Percentiles rank a stretch among this genome's conserved stretches.
Conservation (phyloP, 2,888 invertebrate genomes). For the Aspidiotus rigidus region DNA sequence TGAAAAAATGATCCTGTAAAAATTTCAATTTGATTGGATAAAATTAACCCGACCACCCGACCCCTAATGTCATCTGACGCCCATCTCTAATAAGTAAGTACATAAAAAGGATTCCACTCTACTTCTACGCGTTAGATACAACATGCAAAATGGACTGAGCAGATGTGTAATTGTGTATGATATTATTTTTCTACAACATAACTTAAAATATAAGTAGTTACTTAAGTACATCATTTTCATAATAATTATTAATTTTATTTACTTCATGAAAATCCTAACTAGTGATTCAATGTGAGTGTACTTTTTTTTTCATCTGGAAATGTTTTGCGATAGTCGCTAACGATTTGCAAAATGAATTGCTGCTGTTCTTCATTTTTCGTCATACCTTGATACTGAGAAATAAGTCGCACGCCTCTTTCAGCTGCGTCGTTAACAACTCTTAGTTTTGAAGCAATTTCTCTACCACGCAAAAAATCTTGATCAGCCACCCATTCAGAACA, state of each 20-base stretch:
- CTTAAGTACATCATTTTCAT: not conserved
- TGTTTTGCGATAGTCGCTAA: not conserved
- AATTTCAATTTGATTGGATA: not conserved
- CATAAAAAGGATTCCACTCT: not conserved
- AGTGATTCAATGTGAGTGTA: not conserved
- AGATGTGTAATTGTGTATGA: not conserved
- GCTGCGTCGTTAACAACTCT: slow-evolving; percentile 13
- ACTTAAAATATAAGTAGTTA: too few species aligned
- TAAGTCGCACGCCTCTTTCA: slow-evolving; percentile 11
- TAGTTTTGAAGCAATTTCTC: not conserved
- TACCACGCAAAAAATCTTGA: not conserved
- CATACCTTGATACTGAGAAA: not conserved
- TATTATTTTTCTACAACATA: not conserved
- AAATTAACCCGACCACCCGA: slow-evolving; percentile 2
- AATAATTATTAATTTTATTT: not conserved
- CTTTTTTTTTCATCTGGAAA: not conserved
- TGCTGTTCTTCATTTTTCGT: slow-evolving; percentile 5
- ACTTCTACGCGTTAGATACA: not conserved
- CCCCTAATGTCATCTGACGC: not conserved
- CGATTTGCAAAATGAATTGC: slow-evolving; percentile 6
- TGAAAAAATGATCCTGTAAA: not conserved
- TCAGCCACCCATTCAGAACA: not conserved
- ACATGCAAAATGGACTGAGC: not conserved
- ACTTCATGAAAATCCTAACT: not conserved
- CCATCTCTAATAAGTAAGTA: not conserved